Conservation (phyloP, 1,140 invertebrate genomes). For the Andrena cerasifolii region DNA sequence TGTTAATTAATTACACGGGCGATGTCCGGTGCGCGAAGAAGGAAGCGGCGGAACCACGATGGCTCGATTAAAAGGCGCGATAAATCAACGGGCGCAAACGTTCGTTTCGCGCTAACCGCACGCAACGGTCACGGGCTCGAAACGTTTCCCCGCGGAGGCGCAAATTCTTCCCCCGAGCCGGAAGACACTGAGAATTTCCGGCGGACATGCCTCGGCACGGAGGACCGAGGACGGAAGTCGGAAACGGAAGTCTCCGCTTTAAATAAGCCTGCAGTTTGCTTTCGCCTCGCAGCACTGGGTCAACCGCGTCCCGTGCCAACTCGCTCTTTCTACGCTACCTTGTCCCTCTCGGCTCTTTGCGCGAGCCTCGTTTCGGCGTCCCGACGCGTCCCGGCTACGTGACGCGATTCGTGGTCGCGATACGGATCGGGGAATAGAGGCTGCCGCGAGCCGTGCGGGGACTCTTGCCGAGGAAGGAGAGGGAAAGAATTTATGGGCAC, state of each 20-base stretch:
- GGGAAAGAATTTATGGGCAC: too few relatives aligned
- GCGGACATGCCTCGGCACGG: conserved; percentile 11
- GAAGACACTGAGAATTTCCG: conserved; percentile 27
- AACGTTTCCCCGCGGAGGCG: background rate
- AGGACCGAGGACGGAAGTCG: conserved; percentile 13
- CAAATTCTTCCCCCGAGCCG: background rate
- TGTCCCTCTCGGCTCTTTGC: too few relatives aligned
- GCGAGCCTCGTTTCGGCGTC: background rate
- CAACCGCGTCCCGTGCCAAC: conserved; percentile 10
- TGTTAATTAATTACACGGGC: conserved; percentile 28
- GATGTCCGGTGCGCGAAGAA: background rate
- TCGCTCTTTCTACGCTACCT: background rate
- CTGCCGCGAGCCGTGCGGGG: too few relatives aligned
- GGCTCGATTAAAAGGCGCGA: background rate
- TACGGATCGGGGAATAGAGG: too few relatives aligned
- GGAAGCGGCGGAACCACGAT: background rate
- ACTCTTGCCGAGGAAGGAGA: too few relatives aligned
- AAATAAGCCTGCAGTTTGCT: conserved; percentile 49
- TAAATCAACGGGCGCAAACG: background rate
- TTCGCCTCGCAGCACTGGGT: conserved; percentile 8
- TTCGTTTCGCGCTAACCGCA: background rate
- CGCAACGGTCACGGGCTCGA: background rate
- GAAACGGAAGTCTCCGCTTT: conserved; percentile 36
- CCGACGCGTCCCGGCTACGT: background rate
- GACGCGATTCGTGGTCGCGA: background rate